Evolutionary conservation across 2,888 invertebrate genomes (phyloP).

Genomic region (Hydrotaea diabolus): DNA sequence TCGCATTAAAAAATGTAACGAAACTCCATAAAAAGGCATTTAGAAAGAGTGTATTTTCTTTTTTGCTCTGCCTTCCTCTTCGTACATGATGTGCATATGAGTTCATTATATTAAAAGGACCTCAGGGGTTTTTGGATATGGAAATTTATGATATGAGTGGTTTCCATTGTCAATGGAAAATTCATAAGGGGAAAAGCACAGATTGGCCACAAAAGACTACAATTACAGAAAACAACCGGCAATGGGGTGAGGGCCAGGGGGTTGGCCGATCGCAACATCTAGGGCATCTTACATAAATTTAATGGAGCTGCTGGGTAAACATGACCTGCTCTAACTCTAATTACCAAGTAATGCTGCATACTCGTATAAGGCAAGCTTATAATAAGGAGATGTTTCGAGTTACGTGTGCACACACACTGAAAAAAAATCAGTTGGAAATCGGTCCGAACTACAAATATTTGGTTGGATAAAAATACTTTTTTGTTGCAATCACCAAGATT

Average conservation of each 20-base stretch:
- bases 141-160: constrained; percentile 24
- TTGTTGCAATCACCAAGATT: too few species aligned
- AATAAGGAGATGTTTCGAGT: too few species aligned
- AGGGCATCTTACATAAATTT: neutral
- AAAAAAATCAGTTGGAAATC: too few species aligned
- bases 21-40: constrained; percentile 17
- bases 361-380: too few species aligned
- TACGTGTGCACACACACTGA: too few species aligned
- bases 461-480: too few species aligned
- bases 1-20: neutral
- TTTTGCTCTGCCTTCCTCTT: neutral
- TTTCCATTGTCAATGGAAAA: constrained; percentile 22
- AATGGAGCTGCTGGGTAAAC: neutral
- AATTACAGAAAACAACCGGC: neutral
- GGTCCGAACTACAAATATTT: too few species aligned
- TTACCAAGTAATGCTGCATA: too few species aligned
- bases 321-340: too few species aligned
- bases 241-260: neutral
- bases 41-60: neutral
- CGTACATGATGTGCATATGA: neutral
- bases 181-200: neutral
- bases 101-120: constrained; percentile 60
- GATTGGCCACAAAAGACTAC: too few species aligned
- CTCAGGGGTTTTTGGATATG: constrained; percentile 44
- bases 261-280: too few species aligned